Percentiles rank a stretch among this genome's conserved stretches.
phyloP scores from a whole-genome alignment of 2,113 vertebrate genomes.

The Microtus pennsylvanicus region DNA sequence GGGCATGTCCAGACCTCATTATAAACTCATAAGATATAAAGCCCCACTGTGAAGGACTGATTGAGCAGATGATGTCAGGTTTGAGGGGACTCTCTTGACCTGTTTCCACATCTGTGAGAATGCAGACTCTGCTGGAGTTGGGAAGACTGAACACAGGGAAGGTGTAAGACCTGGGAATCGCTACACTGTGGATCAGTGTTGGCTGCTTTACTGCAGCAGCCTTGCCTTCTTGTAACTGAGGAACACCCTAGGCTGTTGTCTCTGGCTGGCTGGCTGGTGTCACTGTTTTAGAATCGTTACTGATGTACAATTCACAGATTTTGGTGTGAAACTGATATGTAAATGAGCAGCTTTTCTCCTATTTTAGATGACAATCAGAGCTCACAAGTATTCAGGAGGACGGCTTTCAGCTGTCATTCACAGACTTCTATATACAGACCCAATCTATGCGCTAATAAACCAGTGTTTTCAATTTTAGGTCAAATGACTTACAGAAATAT shows the following conservation, averaged over 20 bases:
- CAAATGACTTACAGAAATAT: constrained; percentile 13
- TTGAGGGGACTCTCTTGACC: neutral
- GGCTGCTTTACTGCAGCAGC: neutral
- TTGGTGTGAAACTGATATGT: neutral
- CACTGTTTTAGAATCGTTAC: neutral
- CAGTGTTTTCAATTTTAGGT: constrained; percentile 16
- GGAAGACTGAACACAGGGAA: neutral
- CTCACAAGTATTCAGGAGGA: neutral
- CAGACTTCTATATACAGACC: neutral
- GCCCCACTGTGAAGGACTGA: neutral
- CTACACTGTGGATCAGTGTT: neutral
- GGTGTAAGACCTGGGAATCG: neutral
- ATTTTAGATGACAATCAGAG: neutral
- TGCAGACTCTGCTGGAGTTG: neutral
- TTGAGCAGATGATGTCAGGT: neutral
- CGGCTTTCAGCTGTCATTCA: neutral
- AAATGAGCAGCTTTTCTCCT: neutral
- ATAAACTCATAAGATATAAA: neutral
- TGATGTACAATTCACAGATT: neutral
- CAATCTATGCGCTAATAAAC: neutral
- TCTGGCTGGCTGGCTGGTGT: neutral
- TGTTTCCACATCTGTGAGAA: neutral
- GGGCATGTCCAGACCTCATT: neutral
- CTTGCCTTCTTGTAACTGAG: neutral
- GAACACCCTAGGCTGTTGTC: neutral